These are phyloP conservation scores for Halcyon smyrnensis DNA, from an alignment of 2,797 vertebrate genomes.

Conservation along the genomic window DNA sequence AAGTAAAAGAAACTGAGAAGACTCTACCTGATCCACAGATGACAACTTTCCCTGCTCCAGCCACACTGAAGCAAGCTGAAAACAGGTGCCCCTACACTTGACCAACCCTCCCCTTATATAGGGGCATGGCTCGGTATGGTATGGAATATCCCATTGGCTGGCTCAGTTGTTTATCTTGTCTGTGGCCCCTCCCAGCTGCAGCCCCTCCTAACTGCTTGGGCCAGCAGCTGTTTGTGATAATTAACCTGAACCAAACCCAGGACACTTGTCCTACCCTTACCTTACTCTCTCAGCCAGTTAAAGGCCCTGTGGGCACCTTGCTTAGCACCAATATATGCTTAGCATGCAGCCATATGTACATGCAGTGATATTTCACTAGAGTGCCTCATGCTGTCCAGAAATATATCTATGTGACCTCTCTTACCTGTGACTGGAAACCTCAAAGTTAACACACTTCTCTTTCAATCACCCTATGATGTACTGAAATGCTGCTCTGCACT, in stretches of 20 bases:
- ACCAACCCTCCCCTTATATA: background rate
- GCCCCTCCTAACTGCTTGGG: background rate
- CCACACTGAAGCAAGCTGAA: background rate
- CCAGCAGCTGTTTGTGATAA: background rate
- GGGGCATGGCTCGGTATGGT: background rate
- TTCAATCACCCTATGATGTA: background rate
- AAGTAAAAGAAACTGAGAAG: background rate
- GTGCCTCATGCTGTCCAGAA: background rate
- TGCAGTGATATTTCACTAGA: rapidly evolving
- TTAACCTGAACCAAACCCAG: background rate
- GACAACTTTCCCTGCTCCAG: background rate
- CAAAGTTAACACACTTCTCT: background rate
- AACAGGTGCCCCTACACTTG: background rate
- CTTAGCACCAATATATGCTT: background rate
- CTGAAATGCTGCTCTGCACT: background rate
- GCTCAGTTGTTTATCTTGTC: background rate
- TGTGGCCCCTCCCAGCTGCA: background rate
- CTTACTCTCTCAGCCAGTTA: background rate
- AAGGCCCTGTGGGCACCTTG: background rate
- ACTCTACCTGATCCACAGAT: background rate
- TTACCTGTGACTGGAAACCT: background rate
- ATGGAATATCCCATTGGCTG: background rate
- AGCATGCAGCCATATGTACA: rapidly evolving
- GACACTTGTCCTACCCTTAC: background rate
- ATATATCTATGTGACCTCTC: background rate